phyloP scores from a whole-genome alignment of 2,888 invertebrate genomes.

The Rhamphomyia laevipes region DNA sequence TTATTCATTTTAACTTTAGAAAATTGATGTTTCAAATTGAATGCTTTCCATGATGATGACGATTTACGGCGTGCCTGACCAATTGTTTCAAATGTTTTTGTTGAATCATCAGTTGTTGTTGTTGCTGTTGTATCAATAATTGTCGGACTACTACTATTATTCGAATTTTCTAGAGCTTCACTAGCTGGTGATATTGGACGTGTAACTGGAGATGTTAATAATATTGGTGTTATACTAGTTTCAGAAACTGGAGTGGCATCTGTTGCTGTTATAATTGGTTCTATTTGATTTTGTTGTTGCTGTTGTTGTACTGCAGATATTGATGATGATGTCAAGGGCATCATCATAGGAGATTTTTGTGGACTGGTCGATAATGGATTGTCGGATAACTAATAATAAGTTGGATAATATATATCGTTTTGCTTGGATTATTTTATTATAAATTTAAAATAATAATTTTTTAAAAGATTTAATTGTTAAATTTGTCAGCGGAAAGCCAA shows the following conservation, averaged over 20 bases:
- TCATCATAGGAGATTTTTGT: slow-evolving; percentile 19
- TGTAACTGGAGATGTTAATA: slow-evolving; percentile 28
- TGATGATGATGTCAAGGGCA: slow-evolving; percentile 18
- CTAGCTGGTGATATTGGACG: slow-evolving; percentile 40
- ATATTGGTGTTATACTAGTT: slow-evolving; percentile 23
- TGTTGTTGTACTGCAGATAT: slow-evolving; percentile 15
- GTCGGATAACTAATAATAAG: slow-evolving; percentile 22
- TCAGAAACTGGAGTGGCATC: not conserved
- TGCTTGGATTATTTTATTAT: slow-evolving; percentile 8
- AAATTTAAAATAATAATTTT: slow-evolving; percentile 5
- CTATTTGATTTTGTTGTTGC: slow-evolving; percentile 9
- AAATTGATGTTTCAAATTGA: slow-evolving; percentile 70
- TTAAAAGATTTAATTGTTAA: not conserved
- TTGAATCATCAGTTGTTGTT: slow-evolving; percentile 17
- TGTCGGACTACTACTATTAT: slow-evolving; percentile 19
- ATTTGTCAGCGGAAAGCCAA: no score
- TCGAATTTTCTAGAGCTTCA: slow-evolving; percentile 35
- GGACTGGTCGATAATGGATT: slow-evolving; percentile 20
- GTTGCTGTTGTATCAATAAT: slow-evolving; percentile 20
- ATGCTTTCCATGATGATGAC: slow-evolving; percentile 61
- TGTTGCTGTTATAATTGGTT: not conserved
- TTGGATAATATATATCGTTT: slow-evolving; percentile 6
- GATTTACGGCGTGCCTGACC: slow-evolving; percentile 44
- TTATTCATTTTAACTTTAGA: slow-evolving; percentile 56
- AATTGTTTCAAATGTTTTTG: slow-evolving; percentile 32